Percentiles rank a stretch among this genome's conserved stretches.
Conservation (phyloP, 1,140 invertebrate species). For the Colletes gigas region DNA sequence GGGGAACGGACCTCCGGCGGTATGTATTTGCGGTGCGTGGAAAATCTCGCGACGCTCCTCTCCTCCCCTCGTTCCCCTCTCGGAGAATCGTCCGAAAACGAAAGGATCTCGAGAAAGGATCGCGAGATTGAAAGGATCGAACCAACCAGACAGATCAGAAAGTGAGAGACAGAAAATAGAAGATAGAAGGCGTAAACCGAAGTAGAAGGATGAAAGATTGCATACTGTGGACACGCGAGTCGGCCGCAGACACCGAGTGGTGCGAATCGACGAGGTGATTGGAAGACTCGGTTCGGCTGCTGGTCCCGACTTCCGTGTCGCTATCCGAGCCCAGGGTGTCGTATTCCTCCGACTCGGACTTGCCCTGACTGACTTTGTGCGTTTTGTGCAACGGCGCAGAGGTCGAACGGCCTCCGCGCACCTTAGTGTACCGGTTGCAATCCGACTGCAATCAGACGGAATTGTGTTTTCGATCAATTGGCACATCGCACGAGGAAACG, state of each 20-base stretch:
- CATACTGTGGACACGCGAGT: conserved; percentile 81
- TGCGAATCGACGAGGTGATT: conserved; percentile 83
- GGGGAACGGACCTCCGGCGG: conserved; percentile 38
- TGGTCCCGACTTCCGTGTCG: conserved; percentile 82
- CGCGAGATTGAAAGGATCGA: background rate
- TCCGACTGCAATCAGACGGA: conserved; percentile 82
- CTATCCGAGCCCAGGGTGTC: conserved; percentile 84
- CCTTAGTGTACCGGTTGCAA: conserved; percentile 82
- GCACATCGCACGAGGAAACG: conserved; percentile 57
- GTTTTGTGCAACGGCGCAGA: conserved; percentile 80
- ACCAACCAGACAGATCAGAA: conserved; percentile 5
- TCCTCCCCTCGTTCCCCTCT: background rate
- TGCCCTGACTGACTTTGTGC: conserved; percentile 81
- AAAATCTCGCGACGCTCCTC: conserved; percentile 12
- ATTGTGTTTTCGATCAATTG: conserved; percentile 70
- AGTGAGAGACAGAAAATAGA: conserved; percentile 11
- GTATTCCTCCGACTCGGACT: conserved; percentile 85
- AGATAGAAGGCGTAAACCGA: conserved; percentile 42
- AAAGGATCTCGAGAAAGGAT: background rate
- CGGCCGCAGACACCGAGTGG: conserved; percentile 79
- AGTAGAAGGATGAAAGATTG: conserved; percentile 55
- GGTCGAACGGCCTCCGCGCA: conserved; percentile 81
- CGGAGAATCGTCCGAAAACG: background rate
- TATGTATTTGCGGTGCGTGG: conserved; percentile 30
- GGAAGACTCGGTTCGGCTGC: conserved; percentile 82